Evolutionary conservation across 1,140 invertebrate genomes (phyloP), one percentile per base, ranked within the genome.

Genomic region (Papilio polyxenes): DNA sequence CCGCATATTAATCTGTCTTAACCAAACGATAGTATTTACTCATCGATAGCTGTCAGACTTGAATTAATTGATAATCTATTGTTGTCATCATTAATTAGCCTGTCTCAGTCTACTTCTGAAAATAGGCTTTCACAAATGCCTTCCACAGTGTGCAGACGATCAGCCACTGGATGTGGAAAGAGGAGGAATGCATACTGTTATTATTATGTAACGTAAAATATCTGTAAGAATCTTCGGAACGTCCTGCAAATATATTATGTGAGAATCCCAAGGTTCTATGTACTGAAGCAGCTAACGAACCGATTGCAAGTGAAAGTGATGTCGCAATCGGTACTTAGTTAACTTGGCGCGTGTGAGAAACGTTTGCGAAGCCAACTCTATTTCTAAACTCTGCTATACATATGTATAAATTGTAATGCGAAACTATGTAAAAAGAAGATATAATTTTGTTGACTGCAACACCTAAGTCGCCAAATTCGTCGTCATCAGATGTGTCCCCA

Each of bases 301-400:
- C 83, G 86, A 80, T 85, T 86, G 85, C 85, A 81, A 87, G 89
- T 89, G 92, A 93, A 93, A 93, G 92, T 91, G 86, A 91, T 91
- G 88, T 92, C 89, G 90, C 89, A 91, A 92, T 83, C 80, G 77
- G 84, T 80, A 85, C 84, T 83, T 82, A 82, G 76, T 84, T 81
- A 87, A 86, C 82, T 88, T 85, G 82, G 82, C 81, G 83, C 83
- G 85, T 83, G 85, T 82, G 83, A 83, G 84, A 72, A 72, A 72
- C 65, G 31, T 72, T 72, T 84, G 83, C 81, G 69, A 82, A 31
- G 23, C 11, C 75, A 56, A 77, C 20, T 77, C 75, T n/a, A 48
- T 65, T 65, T 65, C 62, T 40, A 7, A 37, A 72, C 23, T 69
- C 3, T 31, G 1, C 8, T 37, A 69, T 69, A 3, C 9, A 11